A percentile compares a stretch with the other conserved stretches of the same genome.
These are phyloP conservation scores for Achroia grisella DNA, from an alignment of 1,140 invertebrate species.

Conservation along the genomic window DNA sequence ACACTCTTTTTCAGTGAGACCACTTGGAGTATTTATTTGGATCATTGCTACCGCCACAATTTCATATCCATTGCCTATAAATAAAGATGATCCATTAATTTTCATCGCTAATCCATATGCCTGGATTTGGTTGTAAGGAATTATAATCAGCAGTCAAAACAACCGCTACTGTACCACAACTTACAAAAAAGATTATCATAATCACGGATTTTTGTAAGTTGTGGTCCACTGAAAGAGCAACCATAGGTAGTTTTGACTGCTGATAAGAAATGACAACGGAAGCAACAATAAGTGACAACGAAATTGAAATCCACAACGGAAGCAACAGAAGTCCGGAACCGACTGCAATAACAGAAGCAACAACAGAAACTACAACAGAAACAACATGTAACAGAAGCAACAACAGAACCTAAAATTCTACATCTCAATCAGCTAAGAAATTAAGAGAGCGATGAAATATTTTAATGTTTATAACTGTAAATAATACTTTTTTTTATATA, in stretches of 20 bases:
- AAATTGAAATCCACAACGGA: background rate
- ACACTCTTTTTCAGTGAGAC: background rate
- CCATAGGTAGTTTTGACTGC: too few relatives aligned
- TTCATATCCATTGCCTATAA: too few relatives aligned
- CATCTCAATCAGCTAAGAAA: too few relatives aligned
- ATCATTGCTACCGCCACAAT: background rate
- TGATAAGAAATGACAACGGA: background rate
- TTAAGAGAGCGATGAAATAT: too few relatives aligned
- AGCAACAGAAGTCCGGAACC: background rate
- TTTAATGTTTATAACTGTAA: too few relatives aligned
- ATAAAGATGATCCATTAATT: constrained; percentile 27
- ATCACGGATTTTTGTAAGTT: too few relatives aligned
- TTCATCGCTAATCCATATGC: constrained; percentile 43
- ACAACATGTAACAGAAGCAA: background rate
- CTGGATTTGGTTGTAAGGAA: constrained; percentile 37
- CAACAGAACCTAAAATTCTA: background rate
- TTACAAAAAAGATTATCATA: background rate
- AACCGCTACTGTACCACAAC: constrained; percentile 1
- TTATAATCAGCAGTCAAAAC: constrained; percentile 17
- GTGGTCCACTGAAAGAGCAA: too few relatives aligned
- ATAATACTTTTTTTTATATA: too few relatives aligned
- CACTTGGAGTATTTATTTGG: background rate
- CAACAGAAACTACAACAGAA: background rate
- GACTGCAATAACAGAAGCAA: background rate
- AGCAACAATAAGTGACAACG: background rate